Evolutionary conservation across 2,888 invertebrate genomes (phyloP).

Genomic region (Hirtodrosophila histrioides): DNA sequence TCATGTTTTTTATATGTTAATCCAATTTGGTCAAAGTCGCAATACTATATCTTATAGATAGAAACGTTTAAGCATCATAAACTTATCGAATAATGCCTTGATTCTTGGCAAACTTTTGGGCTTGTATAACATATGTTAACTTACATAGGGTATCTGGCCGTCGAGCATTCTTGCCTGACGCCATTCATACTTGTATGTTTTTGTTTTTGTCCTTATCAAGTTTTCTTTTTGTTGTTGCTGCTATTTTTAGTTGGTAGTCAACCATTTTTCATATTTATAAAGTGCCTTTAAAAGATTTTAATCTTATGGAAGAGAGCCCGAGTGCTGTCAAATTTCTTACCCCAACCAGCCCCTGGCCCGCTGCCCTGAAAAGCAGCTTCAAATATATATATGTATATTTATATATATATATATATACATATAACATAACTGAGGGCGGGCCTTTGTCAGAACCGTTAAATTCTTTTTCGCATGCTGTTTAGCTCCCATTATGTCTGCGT

Average conservation of each 20-base stretch:
- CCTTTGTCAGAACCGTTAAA: constrained; percentile 54
- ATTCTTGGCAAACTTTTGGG: no score
- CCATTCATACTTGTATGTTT: no score
- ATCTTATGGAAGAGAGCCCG: constrained; percentile 49
- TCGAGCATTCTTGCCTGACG: no score
- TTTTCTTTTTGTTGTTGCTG: constrained; percentile 46
- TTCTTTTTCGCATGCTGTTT: constrained; percentile 46
- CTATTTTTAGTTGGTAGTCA: constrained; percentile 67
- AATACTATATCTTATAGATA: no score
- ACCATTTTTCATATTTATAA: constrained; percentile 76
- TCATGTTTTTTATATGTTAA: no score
- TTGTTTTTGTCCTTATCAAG: constrained; percentile 37
- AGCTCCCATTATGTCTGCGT: constrained; percentile 7
- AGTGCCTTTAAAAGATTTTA: constrained; percentile 77
- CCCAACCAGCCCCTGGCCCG: background rate
- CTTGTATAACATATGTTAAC: no score
- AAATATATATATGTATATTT: constrained; percentile 20
- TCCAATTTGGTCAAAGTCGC: no score
- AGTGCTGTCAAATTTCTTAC: background rate
- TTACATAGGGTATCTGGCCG: no score
- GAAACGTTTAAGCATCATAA: no score
- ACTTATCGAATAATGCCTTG: no score
- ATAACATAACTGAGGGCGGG: constrained; percentile 58
- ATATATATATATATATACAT: constrained; percentile 25
- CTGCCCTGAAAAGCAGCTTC: constrained; percentile 12